Evolutionary conservation across 2,113 vertebrate genomes (phyloP), one percentile per base, ranked within the genome.

Genomic region (Zosterops pallidus): DNA sequence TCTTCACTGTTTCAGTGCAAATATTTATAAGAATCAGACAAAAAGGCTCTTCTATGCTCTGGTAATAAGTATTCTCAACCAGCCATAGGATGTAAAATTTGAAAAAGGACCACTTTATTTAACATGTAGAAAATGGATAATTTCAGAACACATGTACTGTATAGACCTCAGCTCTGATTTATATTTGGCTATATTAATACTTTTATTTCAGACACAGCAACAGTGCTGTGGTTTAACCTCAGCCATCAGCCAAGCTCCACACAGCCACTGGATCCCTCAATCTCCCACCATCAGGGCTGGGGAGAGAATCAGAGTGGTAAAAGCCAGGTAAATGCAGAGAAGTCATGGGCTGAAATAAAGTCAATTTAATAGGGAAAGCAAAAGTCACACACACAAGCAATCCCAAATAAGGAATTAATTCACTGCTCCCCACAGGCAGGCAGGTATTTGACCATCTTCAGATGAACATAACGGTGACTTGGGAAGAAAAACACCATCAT

Each of bases 221-320:
- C 6, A 63, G 15, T 24, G 60, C 23, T 52, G 15, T 17, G 19
- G 5, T 52, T 44, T 46, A 53, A 53, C 24, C 33, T 18, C 46
- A 67, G 53, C 20, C 37, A 46, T 59, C 28, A 39, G 14, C 26
- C 15, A 46, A 74, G 46, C 5, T 19, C 7, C 19, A 20, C 1
- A 0, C 20, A 60, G 39, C 10, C 1, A 0, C 8, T 52, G 0
- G 0, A 12, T 46, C 19, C 3, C 33, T 74, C 28, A 21, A 5
- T 52, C 11, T 16, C 37, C 23, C 33, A 67, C 9, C 13, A 59
- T 18, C 10, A 29, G 41, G 12, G 37, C 5, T 46, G 28, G 13
- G 15, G 8, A 68, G 6, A 46, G 5, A 44, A 74, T 37, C 5
- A n/a, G 23, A n/a, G 17, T 31, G 13, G 3, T 20, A 29, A 75